Evolutionary conservation across 2,113 vertebrate species (phyloP).

Genomic region (Seriola dumerili): DNA sequence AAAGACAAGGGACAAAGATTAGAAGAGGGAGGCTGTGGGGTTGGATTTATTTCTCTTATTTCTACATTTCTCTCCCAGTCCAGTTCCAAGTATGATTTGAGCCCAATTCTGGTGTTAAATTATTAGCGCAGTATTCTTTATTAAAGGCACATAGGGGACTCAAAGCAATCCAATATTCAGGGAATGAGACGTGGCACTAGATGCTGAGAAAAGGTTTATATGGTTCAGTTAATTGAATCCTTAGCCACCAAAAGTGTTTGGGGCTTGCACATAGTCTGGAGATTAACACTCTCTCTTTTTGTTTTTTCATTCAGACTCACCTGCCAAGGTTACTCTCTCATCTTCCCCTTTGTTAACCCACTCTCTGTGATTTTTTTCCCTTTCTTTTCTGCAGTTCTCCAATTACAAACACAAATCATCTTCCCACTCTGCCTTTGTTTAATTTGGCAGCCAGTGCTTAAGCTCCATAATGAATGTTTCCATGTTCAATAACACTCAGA

Average conservation of each 20-base stretch:
- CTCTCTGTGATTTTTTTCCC: slow-evolving; percentile 4
- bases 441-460: slow-evolving; percentile 63
- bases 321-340: slow-evolving; percentile 61
- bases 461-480: slow-evolving; percentile 70
- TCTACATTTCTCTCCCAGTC: slow-evolving; percentile 40
- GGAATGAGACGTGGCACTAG: slow-evolving; percentile 52
- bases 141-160: slow-evolving; percentile 64
- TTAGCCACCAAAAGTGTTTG: slow-evolving; percentile 38
- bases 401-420: slow-evolving; percentile 72
- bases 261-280: slow-evolving; percentile 38
- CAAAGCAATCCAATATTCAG: slow-evolving; percentile 59
- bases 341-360: slow-evolving; percentile 20
- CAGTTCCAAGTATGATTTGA: slow-evolving; percentile 47
- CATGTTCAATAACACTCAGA: slow-evolving; percentile 54
- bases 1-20: slow-evolving; percentile 65
- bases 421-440: slow-evolving; percentile 57
- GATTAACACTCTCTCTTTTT: slow-evolving; percentile 58
- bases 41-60: slow-evolving; percentile 51
- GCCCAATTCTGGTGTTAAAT: slow-evolving; percentile 64
- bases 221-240: slow-evolving; percentile 70
- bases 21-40: slow-evolving; percentile 45
- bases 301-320: slow-evolving; percentile 65
- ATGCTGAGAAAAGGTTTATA: slow-evolving; percentile 64
- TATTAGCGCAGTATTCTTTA: slow-evolving; percentile 65
- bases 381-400: slow-evolving; percentile 47